A percentile compares a stretch with the other conserved stretches of the same genome.
Evolutionary conservation across 2,888 invertebrate genomes (phyloP).

Genomic region (Amphipoea oculea): DNA sequence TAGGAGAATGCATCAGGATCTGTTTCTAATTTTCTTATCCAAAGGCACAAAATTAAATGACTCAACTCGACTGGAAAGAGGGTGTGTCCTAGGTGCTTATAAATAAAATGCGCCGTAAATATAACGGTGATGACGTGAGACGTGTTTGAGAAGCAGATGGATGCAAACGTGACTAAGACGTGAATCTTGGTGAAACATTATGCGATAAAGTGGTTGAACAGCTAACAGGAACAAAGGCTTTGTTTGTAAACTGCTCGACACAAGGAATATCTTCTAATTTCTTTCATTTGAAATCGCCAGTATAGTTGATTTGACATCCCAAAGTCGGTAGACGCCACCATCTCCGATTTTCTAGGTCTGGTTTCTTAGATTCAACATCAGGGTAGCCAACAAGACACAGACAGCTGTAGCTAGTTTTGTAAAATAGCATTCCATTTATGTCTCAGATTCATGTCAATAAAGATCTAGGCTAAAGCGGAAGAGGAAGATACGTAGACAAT

Average conservation of each 20-base stretch:
- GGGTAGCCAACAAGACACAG: background rate
- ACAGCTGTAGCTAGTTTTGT: background rate
- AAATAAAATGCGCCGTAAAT: background rate
- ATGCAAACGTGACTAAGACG: conserved; percentile 8
- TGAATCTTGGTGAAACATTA: background rate
- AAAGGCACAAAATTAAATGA: background rate
- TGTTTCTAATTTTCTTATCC: background rate
- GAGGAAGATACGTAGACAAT: conserved; percentile 19
- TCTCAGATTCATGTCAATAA: conserved; percentile 16
- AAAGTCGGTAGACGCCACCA: background rate
- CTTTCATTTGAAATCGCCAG: background rate
- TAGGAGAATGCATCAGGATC: background rate
- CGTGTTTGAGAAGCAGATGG: background rate
- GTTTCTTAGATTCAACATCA: background rate
- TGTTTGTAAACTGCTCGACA: background rate
- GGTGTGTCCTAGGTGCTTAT: background rate
- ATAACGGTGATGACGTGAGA: background rate
- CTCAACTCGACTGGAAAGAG: background rate
- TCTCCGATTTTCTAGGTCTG: no score
- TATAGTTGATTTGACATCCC: background rate
- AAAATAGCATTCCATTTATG: background rate
- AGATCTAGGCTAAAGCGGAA: conserved; percentile 5
- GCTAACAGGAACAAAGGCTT: background rate
- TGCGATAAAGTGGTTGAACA: background rate
- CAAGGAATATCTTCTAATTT: background rate